Conservation (phyloP, 2,113 vertebrate species). For the Larimichthys polyactis region DNA sequence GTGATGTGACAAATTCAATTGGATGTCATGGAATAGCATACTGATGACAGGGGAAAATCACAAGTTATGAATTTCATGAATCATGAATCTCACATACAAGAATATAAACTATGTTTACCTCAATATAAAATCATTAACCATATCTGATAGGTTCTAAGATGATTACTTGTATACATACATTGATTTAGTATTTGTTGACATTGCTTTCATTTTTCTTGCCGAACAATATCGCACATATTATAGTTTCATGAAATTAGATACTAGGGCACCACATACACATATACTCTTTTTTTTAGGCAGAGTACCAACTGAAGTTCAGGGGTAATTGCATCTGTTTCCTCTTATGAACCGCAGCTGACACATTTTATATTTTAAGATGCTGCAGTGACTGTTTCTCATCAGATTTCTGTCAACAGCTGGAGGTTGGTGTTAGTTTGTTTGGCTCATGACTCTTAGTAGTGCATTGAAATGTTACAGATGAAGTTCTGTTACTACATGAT, state of each 20-base stretch:
- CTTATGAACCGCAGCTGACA: not conserved
- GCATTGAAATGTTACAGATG: not conserved
- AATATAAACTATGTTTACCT: not conserved
- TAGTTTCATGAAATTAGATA: not conserved
- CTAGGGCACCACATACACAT: not conserved
- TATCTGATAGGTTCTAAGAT: no score
- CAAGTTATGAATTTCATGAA: no score
- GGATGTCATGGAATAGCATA: not conserved
- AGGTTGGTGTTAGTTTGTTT: not conserved
- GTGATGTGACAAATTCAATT: not conserved
- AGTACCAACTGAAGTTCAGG: constrained; percentile 1
- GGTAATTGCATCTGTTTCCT: not conserved
- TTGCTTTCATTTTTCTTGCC: no score
- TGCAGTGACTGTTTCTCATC: not conserved
- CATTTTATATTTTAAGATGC: not conserved
- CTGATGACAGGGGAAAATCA: not conserved
- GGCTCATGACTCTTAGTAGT: not conserved
- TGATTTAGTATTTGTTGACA: no score
- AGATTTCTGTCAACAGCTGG: constrained; percentile 7
- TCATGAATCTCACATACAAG: not conserved
- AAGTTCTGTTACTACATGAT: not conserved
- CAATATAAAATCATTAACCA: no score
- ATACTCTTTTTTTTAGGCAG: not conserved
- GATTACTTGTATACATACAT: no score
- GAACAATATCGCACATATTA: no score